Conservation (phyloP, 2,113 vertebrate genomes). For the Percopsis transmontana region DNA sequence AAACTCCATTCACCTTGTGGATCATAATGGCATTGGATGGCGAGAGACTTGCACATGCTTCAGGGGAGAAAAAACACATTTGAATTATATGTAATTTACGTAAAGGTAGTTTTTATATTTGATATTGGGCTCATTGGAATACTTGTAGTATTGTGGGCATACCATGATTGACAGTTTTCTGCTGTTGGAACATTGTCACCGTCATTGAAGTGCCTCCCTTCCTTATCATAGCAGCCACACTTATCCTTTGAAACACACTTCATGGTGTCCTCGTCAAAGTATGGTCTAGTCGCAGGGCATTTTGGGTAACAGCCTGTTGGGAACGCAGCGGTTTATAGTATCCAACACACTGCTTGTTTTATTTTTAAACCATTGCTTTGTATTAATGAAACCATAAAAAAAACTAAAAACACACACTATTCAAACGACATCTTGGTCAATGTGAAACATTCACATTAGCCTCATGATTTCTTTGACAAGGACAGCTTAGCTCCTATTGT, state of each 20-base stretch:
- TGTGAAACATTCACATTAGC: too few relatives aligned
- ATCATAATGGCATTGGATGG: conserved; percentile 57
- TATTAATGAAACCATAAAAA: neutral
- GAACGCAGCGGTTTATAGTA: neutral
- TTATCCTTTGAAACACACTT: conserved; percentile 76
- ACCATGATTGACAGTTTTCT: conserved; percentile 85
- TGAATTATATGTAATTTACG: neutral
- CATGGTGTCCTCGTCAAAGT: conserved; percentile 87
- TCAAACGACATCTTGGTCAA: too few relatives aligned
- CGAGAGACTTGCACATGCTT: conserved; percentile 66
- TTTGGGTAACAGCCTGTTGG: conserved; percentile 87
- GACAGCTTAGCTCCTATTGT: too few relatives aligned
- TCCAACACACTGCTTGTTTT: neutral
- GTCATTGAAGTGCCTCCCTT: conserved; percentile 68
- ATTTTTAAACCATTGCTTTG: neutral
- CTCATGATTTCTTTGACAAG: too few relatives aligned
- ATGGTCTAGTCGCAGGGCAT: conserved; percentile 82
- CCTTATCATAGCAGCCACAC: conserved; percentile 70
- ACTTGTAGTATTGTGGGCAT: conserved; percentile 5
- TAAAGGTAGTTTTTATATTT: neutral
- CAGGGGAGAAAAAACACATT: conserved; percentile 5
- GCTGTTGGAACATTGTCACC: conserved; percentile 69
- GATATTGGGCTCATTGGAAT: neutral
- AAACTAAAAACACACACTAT: neutral
- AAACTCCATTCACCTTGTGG: conserved; percentile 49